Conservation (phyloP, 2,113 vertebrate species). For the Tetrao urogallus region DNA sequence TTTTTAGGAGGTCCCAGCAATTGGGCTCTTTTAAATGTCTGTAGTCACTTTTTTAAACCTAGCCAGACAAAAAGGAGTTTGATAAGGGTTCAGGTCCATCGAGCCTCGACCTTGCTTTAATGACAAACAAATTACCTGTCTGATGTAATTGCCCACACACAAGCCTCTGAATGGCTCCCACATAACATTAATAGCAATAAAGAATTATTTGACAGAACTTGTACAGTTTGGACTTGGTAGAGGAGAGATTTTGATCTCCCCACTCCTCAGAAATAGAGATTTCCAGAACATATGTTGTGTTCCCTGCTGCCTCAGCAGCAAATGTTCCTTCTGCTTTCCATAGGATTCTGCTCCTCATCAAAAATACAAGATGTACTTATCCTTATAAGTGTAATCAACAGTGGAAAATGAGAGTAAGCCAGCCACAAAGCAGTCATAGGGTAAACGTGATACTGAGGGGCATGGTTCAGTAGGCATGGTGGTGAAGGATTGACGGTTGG, state of each 20-base stretch:
- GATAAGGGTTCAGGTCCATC: not conserved
- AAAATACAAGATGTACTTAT: not conserved
- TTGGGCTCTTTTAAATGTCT: conserved; percentile 15
- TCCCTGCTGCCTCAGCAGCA: not conserved
- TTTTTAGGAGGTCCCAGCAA: not conserved
- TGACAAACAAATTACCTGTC: not conserved
- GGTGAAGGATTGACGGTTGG: too few relatives aligned
- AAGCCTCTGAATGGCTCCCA: not conserved
- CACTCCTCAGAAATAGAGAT: not conserved
- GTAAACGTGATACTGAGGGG: too few relatives aligned
- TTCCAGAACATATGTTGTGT: not conserved
- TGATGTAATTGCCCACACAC: not conserved
- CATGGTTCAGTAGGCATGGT: too few relatives aligned
- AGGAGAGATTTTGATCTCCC: not conserved
- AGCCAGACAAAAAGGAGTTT: not conserved
- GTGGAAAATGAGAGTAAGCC: not conserved
- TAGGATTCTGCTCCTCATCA: not conserved
- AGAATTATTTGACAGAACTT: not conserved
- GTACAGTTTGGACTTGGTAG: not conserved
- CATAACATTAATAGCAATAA: not conserved
- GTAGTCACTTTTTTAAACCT: not conserved
- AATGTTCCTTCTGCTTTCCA: not conserved
- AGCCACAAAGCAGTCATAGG: not conserved
- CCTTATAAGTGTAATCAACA: not conserved
- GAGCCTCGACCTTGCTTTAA: not conserved